Evolutionary conservation across 2,888 invertebrate genomes (phyloP), one percentile per base, ranked within the genome.

Genomic region (Nysson spinosus): DNA sequence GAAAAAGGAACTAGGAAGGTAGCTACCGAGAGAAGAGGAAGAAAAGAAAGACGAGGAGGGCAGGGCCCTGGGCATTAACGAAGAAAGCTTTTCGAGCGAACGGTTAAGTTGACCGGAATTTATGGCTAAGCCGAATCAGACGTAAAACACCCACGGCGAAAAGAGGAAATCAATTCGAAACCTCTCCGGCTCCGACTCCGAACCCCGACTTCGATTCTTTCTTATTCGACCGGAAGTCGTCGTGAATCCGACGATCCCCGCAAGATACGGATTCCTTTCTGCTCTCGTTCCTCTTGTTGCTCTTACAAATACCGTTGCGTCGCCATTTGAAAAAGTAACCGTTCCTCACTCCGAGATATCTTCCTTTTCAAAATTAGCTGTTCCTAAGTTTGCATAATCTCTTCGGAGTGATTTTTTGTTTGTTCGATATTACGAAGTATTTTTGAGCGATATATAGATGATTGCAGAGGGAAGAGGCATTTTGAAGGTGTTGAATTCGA

Each of bases 11-110:
- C 17, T 24, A 4, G 12, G 34, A 28, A 57, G 22, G 34, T 32
- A 28, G 52, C 43, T 43, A 61, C 32, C 42, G 24, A 12, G 20
- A 28, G 30, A 28, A 12, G 16, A 32, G 32, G 26, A 26, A 16
- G 26, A n/a, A 19, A 20, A 46, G 49, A 39, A 37, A 43, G 46
- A 34, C 39, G 14, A 40, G 19, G 16, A 42, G 12, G 35, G 35
- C 30, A 17, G 51, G 14, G 61, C 51, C 54, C 20, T 43, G 50
- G 54, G 72, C 75, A 72, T 75, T 77, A 77, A 77, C 77, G 74
- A 77, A 75, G 75, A 70, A 77, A 77, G 77, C 75, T 77, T 77
- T 77, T 61, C 75, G 44, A 60, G 56, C 72, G 69, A 66, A 66
- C 64, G 69, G 75, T 72, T 77, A 70, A 72, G 66, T 77, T 74